Evolutionary conservation across 2,888 invertebrate species (phyloP).

Genomic region (Microchrysa polita): DNA sequence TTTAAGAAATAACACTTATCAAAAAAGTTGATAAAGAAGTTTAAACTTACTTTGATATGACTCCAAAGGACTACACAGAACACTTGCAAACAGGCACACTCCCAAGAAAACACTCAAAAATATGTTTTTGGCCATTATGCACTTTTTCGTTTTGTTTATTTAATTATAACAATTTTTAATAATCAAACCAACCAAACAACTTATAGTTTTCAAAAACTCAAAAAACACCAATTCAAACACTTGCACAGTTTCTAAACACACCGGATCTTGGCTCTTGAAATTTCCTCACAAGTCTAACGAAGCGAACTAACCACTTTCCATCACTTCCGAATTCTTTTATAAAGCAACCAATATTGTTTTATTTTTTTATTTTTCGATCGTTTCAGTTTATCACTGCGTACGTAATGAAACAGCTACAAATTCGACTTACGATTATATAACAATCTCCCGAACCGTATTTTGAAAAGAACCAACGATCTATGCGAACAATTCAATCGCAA

Average conservation of each 20-base stretch:
- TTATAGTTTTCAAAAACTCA: background rate
- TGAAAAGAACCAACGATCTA: too few species aligned
- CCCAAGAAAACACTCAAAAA: background rate
- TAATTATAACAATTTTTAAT: background rate
- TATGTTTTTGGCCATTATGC: slow-evolving; percentile 32
- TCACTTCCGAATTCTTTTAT: slow-evolving; percentile 37
- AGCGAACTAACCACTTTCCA: slow-evolving; percentile 12
- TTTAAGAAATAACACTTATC: too few species aligned
- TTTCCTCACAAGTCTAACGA: background rate
- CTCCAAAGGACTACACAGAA: slow-evolving; percentile 6
- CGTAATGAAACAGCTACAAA: too few species aligned
- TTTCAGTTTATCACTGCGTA: too few species aligned
- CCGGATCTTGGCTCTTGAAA: background rate
- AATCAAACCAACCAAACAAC: too few species aligned
- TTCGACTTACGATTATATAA: too few species aligned
- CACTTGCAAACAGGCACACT: background rate
- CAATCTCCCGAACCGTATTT: too few species aligned
- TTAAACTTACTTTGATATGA: slow-evolving; percentile 35
- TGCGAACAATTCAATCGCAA: too few species aligned
- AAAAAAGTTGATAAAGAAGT: too few species aligned
- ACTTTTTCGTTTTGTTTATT: background rate
- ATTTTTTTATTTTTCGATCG: background rate
- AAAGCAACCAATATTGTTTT: slow-evolving; percentile 13
- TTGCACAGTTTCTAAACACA: background rate
- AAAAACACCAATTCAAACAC: background rate